Conservation (phyloP, 2,797 vertebrate species). For the Enteromius fasciolatus region DNA sequence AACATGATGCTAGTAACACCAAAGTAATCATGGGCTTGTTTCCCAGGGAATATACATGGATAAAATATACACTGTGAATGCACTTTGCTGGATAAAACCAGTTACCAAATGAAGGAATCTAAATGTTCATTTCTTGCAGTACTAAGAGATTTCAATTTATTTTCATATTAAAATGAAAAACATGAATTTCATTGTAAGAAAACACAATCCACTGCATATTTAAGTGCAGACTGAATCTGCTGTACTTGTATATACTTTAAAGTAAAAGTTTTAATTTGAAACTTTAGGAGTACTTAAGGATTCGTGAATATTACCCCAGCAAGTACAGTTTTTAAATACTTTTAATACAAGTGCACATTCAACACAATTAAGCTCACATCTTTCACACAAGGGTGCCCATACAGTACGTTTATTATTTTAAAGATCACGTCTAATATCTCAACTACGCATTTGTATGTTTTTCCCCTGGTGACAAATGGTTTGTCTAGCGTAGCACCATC, state of each 20-base stretch:
- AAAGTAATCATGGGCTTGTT: conserved; percentile 13
- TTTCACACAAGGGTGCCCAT: not conserved
- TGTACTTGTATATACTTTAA: not conserved
- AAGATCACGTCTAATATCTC: not conserved
- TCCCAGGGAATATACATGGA: not conserved
- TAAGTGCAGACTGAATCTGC: not conserved
- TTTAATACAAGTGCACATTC: not conserved
- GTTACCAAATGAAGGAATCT: not conserved
- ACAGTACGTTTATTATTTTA: not conserved
- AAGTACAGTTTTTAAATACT: not conserved
- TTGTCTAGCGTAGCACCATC: conserved; percentile 67
- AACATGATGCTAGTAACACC: not conserved
- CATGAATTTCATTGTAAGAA: not conserved
- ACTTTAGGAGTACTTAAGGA: not conserved
- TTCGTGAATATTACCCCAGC: not conserved
- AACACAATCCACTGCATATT: not conserved
- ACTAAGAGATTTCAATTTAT: not conserved
- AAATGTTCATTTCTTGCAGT: not conserved
- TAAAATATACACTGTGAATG: not conserved
- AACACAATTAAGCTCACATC: not conserved
- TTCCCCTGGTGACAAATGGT: conserved; percentile 53
- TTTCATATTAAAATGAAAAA: not conserved
- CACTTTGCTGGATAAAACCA: not conserved
- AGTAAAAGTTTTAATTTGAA: not conserved
- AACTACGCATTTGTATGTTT: not conserved